phyloP scores from a whole-genome alignment of 2,113 vertebrate genomes.

The Poeciliopsis retropinna region DNA sequence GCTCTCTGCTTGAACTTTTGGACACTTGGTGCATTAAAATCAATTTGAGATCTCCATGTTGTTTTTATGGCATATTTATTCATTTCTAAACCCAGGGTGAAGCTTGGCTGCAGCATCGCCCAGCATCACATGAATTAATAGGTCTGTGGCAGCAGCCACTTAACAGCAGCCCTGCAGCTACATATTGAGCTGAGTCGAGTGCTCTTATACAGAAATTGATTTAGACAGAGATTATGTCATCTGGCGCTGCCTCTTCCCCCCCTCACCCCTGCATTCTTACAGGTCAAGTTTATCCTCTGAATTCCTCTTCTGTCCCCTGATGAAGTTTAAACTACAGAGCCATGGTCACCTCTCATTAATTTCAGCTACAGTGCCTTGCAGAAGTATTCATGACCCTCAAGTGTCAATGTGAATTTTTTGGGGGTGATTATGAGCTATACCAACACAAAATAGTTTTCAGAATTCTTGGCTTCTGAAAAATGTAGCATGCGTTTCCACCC shows the following conservation, averaged over 20 bases:
- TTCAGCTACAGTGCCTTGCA: neutral
- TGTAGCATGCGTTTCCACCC: too few species aligned
- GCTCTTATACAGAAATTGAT: slow-evolving; percentile 73
- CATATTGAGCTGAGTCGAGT: slow-evolving; percentile 73
- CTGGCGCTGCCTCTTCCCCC: slow-evolving; percentile 35
- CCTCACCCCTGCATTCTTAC: neutral
- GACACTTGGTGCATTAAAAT: neutral
- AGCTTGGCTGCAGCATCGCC: slow-evolving; percentile 47
- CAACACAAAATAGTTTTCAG: neutral
- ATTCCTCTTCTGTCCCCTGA: slow-evolving; percentile 19
- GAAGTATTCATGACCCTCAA: neutral
- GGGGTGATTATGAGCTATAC: neutral
- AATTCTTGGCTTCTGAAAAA: neutral
- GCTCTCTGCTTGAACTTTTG: neutral
- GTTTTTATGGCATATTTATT: slow-evolving; percentile 16
- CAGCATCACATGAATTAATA: slow-evolving; percentile 66
- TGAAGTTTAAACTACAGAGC: neutral
- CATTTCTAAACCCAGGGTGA: slow-evolving; percentile 22
- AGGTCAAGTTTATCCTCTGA: slow-evolving; percentile 57
- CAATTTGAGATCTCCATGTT: neutral
- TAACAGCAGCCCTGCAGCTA: slow-evolving; percentile 70
- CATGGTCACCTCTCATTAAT: neutral
- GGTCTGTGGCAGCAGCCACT: slow-evolving; percentile 70
- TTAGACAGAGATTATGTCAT: slow-evolving; percentile 75
- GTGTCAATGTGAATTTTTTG: neutral